phyloP scores from a whole-genome alignment of 2,888 invertebrate genomes.

The Glaucopsyche alexis region DNA sequence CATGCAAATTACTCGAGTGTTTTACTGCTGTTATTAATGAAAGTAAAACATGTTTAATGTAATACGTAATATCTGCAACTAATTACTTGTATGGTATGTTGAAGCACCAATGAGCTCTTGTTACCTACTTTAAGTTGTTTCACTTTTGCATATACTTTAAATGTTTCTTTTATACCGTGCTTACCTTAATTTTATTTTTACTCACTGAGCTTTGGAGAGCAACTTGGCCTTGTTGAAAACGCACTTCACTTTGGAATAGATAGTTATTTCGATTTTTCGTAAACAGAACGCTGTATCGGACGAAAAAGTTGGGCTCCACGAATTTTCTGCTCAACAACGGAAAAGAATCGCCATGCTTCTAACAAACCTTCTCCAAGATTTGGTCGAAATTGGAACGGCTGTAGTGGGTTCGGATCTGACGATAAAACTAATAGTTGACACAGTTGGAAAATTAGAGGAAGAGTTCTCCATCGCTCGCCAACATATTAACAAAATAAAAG shows the following conservation, averaged over 20 bases:
- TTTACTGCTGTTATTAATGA: constrained; percentile 1
- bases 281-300: constrained; percentile 3
- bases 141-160: not conserved
- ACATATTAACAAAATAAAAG: constrained; percentile 27
- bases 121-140: constrained; percentile 2
- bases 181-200: not conserved
- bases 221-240: not conserved
- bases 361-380: constrained; percentile 25
- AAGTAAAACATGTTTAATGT: constrained; percentile 6
- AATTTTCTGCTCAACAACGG: constrained; percentile 24
- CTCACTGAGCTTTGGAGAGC: not conserved
- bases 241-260: not conserved
- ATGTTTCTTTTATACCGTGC: not conserved
- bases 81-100: not conserved
- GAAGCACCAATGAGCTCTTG: not conserved
- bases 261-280: not conserved
- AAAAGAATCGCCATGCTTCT: constrained; percentile 24
- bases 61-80: constrained; percentile 7
- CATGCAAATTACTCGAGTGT: constrained; percentile 16
- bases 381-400: constrained; percentile 24
- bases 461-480: constrained; percentile 25
- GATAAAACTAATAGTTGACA: constrained; percentile 16
- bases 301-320: constrained; percentile 6
- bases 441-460: constrained; percentile 16
- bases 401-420: constrained; percentile 21